phyloP scores from a whole-genome alignment of 2,888 invertebrate species.

The Eupelmus urozonus region DNA sequence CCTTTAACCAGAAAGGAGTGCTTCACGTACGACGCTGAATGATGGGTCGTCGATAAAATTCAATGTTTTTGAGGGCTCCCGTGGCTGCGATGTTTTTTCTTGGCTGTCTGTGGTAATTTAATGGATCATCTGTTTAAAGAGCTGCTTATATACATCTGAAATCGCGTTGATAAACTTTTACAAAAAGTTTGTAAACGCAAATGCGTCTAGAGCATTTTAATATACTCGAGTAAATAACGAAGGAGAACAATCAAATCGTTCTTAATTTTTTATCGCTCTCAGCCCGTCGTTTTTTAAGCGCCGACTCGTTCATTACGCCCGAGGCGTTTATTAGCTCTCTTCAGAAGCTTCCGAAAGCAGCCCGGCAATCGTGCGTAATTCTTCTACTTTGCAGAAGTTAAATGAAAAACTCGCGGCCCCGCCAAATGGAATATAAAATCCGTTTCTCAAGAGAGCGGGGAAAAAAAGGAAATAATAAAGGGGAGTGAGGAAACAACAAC shows the following conservation, averaged over 20 bases:
- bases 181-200: no score
- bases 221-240: no score
- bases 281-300: background rate
- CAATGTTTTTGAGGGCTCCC: slow-evolving; percentile 44
- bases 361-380: slow-evolving; percentile 28
- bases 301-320: background rate
- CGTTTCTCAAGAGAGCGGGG: background rate
- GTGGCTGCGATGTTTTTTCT: no score
- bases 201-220: no score
- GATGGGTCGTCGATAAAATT: slow-evolving; percentile 50
- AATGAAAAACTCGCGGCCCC: slow-evolving; percentile 28
- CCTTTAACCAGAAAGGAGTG: background rate
- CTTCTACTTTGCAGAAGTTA: slow-evolving; percentile 32
- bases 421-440: slow-evolving; percentile 44
- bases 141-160: background rate
- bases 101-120: background rate
- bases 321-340: slow-evolving; percentile 36
- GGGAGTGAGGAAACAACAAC: background rate
- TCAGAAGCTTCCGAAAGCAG: background rate
- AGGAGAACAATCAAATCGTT: background rate
- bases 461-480: slow-evolving; percentile 14
- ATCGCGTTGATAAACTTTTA: background rate
- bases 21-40: slow-evolving; percentile 9
- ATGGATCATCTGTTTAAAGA: background rate
- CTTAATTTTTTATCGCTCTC: background rate